Base-by-base conservation (phyloP, 2,888 invertebrate species). In the Cheilosia vulpina region DNA sequence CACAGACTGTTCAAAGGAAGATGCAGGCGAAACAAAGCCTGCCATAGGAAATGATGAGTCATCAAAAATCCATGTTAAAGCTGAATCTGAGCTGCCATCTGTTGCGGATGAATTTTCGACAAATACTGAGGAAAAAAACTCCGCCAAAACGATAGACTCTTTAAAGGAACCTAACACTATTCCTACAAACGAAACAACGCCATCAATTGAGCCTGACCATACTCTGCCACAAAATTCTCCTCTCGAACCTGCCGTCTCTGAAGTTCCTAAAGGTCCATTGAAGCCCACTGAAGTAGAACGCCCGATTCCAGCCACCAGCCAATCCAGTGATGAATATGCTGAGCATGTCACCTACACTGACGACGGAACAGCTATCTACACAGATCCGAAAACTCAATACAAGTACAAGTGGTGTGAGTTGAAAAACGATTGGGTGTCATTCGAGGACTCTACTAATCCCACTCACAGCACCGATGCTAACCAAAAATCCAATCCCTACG, bases 281-380 rank as follows among this genome's bases (percentile, higher is more conserved):
- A 50, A 50, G 19, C 4, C 50, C 11, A 19, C 21, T 19, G 50
- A 19, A 1, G 58, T 53, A 1, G 65, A 53, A 27, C 19, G 55
- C 1, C 47, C 62, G 2, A 63, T 52, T 27, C 19, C 43, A 13
- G 52, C 50, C 11, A 45, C 63, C 52, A 55, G 24, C 9, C 50
- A 79, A 78, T 38, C 55, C 34, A 63, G 15, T 21, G 78, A 72
- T 2, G 66, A 83, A 41, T 84, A 94, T 89, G 93, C 93, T 21
- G 93, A 95, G 88, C 93, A 95, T 91, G 93, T 96, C 24, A 94
- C 94, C 34, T 96, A 96, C 89, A 89, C 87, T 17, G 94, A 95
- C 90, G 95, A 94, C 41, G 94, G 95, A 77, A 92, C 93, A 83
- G 96, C 96, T 27, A 93, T 96, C 87, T 96, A 96, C 88, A 96